phyloP scores from a whole-genome alignment of 2,888 invertebrate species.

The Pristionchus fissidentatus region DNA sequence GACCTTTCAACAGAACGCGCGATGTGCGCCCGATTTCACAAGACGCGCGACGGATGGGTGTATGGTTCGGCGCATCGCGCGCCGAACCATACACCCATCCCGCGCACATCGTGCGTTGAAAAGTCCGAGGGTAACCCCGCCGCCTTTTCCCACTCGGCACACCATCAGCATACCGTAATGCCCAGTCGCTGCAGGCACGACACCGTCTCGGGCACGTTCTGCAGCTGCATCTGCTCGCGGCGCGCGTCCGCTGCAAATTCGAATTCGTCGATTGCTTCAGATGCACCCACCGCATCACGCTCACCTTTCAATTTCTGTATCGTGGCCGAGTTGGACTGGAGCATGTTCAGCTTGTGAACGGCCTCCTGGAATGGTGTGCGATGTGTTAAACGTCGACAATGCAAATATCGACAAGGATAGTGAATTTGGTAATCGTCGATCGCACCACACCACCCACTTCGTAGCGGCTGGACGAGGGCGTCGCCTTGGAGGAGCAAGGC shows the following conservation, averaged over 20 bases:
- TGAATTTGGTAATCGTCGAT: not conserved
- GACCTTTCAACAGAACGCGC: too few species aligned
- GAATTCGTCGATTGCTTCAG: not conserved
- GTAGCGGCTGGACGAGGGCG: constrained; percentile 7
- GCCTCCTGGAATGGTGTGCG: constrained; percentile 60
- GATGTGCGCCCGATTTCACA: too few species aligned
- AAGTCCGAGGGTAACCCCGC: too few species aligned
- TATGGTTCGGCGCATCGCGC: too few species aligned
- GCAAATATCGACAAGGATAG: not conserved
- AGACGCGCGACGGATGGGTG: too few species aligned
- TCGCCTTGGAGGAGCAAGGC: constrained; percentile 22
- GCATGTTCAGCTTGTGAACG: constrained; percentile 65
- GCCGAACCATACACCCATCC: too few species aligned
- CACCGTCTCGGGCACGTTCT: constrained; percentile 58
- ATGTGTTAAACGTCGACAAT: not conserved
- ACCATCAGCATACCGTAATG: constrained; percentile 52
- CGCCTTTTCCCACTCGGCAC: too few species aligned
- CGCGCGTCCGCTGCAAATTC: constrained; percentile 46
- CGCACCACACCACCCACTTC: constrained; percentile 1
- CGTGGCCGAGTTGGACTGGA: constrained; percentile 71
- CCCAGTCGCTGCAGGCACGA: constrained; percentile 54
- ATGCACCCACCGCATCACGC: not conserved
- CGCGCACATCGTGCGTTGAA: too few species aligned
- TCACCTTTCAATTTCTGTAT: constrained; percentile 68
- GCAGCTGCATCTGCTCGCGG: constrained; percentile 55